Percentiles rank a stretch among this genome's conserved stretches.
Evolutionary conservation across 2,113 vertebrate species (phyloP).

Genomic region (Carettochelys insculpta): DNA sequence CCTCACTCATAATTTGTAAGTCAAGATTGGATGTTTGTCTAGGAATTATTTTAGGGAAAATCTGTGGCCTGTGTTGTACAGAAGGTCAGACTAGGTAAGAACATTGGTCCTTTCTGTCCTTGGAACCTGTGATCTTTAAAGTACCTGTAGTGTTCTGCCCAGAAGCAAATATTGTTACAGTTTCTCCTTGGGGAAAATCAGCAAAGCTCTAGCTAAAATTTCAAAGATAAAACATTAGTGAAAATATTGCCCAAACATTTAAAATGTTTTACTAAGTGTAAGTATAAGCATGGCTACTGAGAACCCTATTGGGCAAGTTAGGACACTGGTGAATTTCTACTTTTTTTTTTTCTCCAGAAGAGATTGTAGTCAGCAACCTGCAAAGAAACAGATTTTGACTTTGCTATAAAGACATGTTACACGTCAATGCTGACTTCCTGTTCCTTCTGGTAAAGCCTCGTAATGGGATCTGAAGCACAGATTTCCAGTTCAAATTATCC

Average conservation of each 20-base stretch:
- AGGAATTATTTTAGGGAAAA: not conserved
- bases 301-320: not conserved
- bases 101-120: not conserved
- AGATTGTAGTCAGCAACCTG: not conserved
- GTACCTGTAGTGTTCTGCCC: not conserved
- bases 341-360: not conserved
- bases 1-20: not conserved
- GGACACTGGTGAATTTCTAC: not conserved
- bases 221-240: constrained; percentile 12
- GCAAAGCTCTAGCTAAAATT: not conserved
- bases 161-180: not conserved
- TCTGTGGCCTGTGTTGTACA: not conserved
- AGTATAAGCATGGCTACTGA: not conserved
- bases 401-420: not conserved
- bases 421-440: not conserved
- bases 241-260: not conserved
- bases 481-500: not conserved
- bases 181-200: not conserved
- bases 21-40: not conserved
- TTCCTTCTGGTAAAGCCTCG: not conserved
- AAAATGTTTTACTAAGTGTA: not conserved
- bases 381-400: not conserved
- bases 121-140: fast-evolving
- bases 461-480: not conserved
- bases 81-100: not conserved